Evolutionary conservation across 2,113 vertebrate genomes (phyloP).

Genomic region (Bos taurus): DNA sequence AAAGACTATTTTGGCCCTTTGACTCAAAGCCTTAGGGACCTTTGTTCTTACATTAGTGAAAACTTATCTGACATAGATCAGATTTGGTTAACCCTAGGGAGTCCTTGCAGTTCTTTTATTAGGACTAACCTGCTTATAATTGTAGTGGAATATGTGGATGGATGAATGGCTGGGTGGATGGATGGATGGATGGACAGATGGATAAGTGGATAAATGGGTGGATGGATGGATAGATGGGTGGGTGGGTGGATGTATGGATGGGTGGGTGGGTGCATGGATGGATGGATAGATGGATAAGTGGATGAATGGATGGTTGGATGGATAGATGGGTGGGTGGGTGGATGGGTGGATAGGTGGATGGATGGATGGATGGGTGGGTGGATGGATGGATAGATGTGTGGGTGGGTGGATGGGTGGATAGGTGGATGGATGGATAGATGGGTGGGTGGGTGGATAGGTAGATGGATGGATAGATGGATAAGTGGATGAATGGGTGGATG

Average conservation of each 20-base stretch:
- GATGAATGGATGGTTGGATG: neutral
- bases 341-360: too few relatives aligned
- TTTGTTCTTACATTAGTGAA: neutral
- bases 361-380: neutral
- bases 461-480: neutral
- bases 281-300: neutral
- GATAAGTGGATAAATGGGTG: neutral
- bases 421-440: neutral
- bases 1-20: neutral
- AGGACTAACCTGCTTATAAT: neutral
- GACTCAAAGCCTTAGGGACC: neutral
- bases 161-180: neutral
- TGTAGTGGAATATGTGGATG: neutral
- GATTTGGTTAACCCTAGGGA: neutral
- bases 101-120: neutral
- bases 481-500: too few relatives aligned
- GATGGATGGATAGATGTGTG: neutral
- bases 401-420: too few relatives aligned
- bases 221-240: neutral
- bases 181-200: neutral
- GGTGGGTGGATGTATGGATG: accelerated
- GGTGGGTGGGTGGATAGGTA: neutral
- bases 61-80: neutral
- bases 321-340: accelerated
- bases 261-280: too few relatives aligned